Conservation (phyloP, 1,140 invertebrate species). For the Brachionus rotundiformis region DNA sequence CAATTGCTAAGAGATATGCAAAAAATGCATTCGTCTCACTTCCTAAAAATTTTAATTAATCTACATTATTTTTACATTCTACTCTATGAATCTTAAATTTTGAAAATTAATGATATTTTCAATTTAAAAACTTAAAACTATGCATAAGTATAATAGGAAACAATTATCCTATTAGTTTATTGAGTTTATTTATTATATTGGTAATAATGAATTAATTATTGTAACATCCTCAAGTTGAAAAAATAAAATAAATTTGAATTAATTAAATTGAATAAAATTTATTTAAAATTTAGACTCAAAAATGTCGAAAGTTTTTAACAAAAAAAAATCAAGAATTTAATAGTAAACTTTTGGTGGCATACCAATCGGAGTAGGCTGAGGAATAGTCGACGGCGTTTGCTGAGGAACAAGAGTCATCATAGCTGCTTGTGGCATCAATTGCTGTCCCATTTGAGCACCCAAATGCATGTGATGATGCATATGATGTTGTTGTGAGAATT, state of each 20-base stretch:
- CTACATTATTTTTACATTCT: no score
- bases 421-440: not conserved
- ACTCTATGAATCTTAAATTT: no score
- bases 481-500: conserved; percentile 39
- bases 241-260: not conserved
- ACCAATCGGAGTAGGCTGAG: conserved; percentile 9
- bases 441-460: not conserved
- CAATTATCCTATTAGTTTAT: no score
- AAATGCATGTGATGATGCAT: conserved; percentile 44
- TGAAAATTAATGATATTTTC: no score
- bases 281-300: not conserved
- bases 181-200: no score
- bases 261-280: not conserved
- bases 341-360: conserved; percentile 29
- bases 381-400: not conserved
- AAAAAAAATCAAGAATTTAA: not conserved
- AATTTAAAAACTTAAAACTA: no score
- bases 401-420: conserved; percentile 21
- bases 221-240: not conserved
- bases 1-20: no score
- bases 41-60: no score
- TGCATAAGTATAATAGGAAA: no score
- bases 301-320: not conserved
- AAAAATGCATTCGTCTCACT: no score
- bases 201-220: no score